phyloP scores from a whole-genome alignment of 2,888 invertebrate species.

The Polydrusus cervinus region DNA sequence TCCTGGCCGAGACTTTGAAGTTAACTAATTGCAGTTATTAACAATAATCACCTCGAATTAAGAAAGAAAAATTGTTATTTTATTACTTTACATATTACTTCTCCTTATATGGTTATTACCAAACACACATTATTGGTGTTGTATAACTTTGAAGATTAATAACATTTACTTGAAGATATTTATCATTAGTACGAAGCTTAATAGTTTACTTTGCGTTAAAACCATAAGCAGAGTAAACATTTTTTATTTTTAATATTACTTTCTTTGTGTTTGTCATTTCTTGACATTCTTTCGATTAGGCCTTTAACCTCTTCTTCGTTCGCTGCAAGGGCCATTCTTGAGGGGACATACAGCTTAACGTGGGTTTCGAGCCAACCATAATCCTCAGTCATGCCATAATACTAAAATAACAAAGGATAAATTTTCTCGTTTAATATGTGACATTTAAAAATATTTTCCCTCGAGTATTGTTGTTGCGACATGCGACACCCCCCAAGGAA shows the following conservation, averaged over 20 bases:
- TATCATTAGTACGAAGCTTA: neutral
- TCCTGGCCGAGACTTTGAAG: conserved; percentile 3
- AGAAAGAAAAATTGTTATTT: conserved; percentile 20
- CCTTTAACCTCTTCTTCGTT: too few species aligned
- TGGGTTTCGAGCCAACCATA: too few species aligned
- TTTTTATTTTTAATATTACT: neutral
- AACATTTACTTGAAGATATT: conserved; percentile 18
- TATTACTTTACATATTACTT: conserved; percentile 14
- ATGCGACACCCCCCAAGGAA: too few species aligned
- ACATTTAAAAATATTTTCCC: too few species aligned
- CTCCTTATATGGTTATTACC: conserved; percentile 23
- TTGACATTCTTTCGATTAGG: too few species aligned
- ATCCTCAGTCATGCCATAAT: too few species aligned
- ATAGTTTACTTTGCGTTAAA: neutral
- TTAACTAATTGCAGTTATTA: conserved; percentile 20
- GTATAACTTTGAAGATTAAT: conserved; percentile 9
- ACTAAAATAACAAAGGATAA: too few species aligned
- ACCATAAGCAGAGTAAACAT: neutral
- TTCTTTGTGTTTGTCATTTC: too few species aligned
- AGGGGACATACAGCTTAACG: too few species aligned
- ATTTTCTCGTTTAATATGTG: too few species aligned
- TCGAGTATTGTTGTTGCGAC: too few species aligned
- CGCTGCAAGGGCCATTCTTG: too few species aligned
- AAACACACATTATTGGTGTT: conserved; percentile 11
- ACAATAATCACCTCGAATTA: conserved; percentile 6